Base-by-base conservation (phyloP, 2,113 vertebrate genomes). In the Bujurquina vittata region DNA sequence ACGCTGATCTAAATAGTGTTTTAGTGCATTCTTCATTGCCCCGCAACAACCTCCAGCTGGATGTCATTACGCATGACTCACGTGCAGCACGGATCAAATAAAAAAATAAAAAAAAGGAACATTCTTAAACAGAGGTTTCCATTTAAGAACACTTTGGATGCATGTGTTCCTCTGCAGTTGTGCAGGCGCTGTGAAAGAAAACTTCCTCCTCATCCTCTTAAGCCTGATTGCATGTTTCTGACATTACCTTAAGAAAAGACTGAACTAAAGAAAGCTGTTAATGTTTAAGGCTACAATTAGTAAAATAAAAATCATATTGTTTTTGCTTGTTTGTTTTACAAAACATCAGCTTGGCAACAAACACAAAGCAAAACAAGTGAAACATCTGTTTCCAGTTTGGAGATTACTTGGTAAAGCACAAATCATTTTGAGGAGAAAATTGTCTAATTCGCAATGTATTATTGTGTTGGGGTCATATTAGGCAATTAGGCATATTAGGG, bases 41-140 rank as follows among this genome's bases (percentile, higher is more conserved):
- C 86, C 85, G 80, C 82, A 85, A 81, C 85, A 75, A 60, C 80
- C 75, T 83, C 85, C 93, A 94, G 91, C 92, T 94, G 94, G 84
- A 90, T 86, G 75, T 61, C 87, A 89, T 93, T 93, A 92, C 43
- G 57, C 63, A 61, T 56, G 84, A 87, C 73, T 92, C 84, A 90
- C 60, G 7, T 86, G 84, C 57, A 83, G 29, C 40, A 15, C 12
- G 59, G 69, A 90, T 88, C 86, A 86, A 87, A 90, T 86, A 22
- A 29, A 72, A 69, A 46, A 15, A 15, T 29, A 60, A 81, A 69
- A 31, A 43, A 60, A 62, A n/a, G n/a, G 0, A 0, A 62, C 61
- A 6, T 82, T 85, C 80, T 87, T 57, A 58, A 82, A 91, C 83
- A 92, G 84, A 87, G 80, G 49, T 84, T 88, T 92, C 37, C 72